Base-by-base conservation (phyloP, 2,888 invertebrate species). In the Nesidiocoris tenuis region DNA sequence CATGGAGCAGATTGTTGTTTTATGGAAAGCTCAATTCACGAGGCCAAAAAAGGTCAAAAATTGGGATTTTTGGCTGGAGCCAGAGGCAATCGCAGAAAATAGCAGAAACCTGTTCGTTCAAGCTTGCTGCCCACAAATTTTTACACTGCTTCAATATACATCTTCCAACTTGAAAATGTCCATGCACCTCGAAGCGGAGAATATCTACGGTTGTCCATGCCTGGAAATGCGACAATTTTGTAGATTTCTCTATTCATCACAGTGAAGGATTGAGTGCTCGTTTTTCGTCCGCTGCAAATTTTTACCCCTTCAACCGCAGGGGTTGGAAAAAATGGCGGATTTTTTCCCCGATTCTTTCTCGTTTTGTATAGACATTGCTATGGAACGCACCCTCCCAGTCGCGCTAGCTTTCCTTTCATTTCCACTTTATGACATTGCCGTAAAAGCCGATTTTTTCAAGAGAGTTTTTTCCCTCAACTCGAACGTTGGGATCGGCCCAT, bases 361-460 rank as follows among this genome's bases (percentile, higher is more conserved):
- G 56, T 70, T 70, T 25, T 12, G 39, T 12, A 39, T 39, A 39
- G 39, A 39, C 39, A 12, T 39, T 39, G 39, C 39, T 39, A 39
- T 39, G 39, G 39, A 39, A 3, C 12, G 12, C 39, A 3, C 39
- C 12, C 39, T 39, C 12, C 39, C 39, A 39, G 5, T 39, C 39
- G 39, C 39, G 19, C 16, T 55, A 17, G 16, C 16, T 55, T 39
- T 55, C 19, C 39, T 9, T 12, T 25, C 65, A 19, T 56, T 55
- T 56, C 67, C 70, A 70, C 23, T 70, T 70, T 70, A 70, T 70
- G 70, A 59, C 70, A 70, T 70, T 21, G 70, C 70, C 21, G 70
- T 70, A 57, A 70, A 70, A 70, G 22, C 19, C 63, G 67, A 67
- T 56, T 66, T 70, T 70, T 39, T 39, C 39, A 39, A 39, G 39